These are phyloP conservation scores for Lagenorhynchus albirostris DNA, from an alignment of 2,113 vertebrate genomes.

Conservation along the genomic window DNA sequence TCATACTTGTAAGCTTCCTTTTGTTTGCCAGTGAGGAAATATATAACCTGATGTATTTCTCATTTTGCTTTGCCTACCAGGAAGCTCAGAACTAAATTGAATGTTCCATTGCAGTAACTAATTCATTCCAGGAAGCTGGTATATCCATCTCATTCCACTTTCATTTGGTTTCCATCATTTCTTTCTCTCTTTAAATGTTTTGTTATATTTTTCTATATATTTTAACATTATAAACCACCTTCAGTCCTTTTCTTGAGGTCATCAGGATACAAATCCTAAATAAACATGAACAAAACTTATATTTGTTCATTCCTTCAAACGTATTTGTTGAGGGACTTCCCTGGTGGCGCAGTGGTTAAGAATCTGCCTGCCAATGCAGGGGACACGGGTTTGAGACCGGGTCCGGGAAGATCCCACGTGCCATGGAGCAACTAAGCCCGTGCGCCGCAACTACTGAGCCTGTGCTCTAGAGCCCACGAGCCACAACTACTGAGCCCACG, in stretches of 20 bases:
- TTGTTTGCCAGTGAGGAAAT: neutral
- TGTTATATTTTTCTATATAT: neutral
- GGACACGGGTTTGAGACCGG: too few relatives aligned
- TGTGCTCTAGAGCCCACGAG: too few relatives aligned
- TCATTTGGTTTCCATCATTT: neutral
- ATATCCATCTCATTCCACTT: neutral
- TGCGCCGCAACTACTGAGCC: too few relatives aligned
- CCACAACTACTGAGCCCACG: too few relatives aligned
- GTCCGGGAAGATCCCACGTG: too few relatives aligned
- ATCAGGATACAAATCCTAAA: conserved; percentile 13
- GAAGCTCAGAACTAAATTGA: neutral
- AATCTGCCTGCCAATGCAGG: too few relatives aligned
- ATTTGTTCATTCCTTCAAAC: neutral
- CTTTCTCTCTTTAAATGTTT: conserved; percentile 5
- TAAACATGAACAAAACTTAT: conserved; percentile 3
- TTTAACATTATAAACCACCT: neutral
- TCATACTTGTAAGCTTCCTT: neutral
- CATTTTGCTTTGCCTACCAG: conserved; percentile 39
- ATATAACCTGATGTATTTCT: neutral
- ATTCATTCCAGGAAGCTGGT: neutral
- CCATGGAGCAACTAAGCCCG: too few relatives aligned
- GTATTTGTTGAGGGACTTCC: neutral
- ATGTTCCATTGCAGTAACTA: neutral
- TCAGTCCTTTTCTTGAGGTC: neutral
- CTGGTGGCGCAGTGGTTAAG: too few relatives aligned